Evolutionary conservation across 2,113 vertebrate species (phyloP).

Genomic region (Manacus vitellinus): DNA sequence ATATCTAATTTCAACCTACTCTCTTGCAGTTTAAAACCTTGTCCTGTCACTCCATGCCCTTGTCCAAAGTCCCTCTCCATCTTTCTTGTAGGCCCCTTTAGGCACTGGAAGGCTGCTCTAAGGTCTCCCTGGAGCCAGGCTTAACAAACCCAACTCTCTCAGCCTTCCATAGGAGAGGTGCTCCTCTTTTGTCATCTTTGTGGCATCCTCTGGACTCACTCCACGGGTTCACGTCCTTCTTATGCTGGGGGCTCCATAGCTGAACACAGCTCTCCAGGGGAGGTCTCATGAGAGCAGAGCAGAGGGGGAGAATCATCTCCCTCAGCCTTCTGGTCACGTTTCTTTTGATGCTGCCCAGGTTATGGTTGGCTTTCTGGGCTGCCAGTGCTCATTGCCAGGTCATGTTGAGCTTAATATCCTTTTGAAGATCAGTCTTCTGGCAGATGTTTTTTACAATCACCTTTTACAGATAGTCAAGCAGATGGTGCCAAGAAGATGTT

Average conservation of each 20-base stretch:
- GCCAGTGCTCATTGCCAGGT: not conserved
- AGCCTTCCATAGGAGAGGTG: not conserved
- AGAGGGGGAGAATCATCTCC: not conserved
- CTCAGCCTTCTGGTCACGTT: not conserved
- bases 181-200: not conserved
- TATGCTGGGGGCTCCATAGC: not conserved
- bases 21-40: not conserved
- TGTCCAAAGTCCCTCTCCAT: not conserved
- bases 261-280: not conserved
- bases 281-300: not conserved
- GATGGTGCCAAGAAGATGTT: not conserved
- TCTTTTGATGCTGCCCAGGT: not conserved
- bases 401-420: not conserved
- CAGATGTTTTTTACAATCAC: not conserved
- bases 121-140: not conserved
- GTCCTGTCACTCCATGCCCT: not conserved
- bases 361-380: not conserved
- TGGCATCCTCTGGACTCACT: not conserved
- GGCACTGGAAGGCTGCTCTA: not conserved
- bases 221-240: fast-evolving
- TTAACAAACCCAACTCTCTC: not conserved
- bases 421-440: not conserved
- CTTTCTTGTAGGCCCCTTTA: not conserved
- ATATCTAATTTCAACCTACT: not conserved
- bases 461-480: not conserved